These are phyloP conservation scores for Drosophila mayaguana DNA, from an alignment of 2,888 invertebrate species.

Conservation along the genomic window DNA sequence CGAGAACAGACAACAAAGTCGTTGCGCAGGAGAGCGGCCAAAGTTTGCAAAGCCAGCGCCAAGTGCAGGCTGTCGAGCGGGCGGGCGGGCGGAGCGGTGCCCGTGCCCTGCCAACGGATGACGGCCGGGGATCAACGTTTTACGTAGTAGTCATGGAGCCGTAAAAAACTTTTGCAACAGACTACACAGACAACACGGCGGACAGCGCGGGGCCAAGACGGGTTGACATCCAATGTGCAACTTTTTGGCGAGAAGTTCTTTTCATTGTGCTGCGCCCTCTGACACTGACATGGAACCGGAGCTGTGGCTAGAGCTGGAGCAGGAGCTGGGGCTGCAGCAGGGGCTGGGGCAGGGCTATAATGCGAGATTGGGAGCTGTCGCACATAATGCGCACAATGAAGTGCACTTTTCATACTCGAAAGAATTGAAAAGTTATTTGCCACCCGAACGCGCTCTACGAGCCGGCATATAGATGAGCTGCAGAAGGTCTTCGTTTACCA, in stretches of 20 bases:
- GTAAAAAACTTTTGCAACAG: slow-evolving; percentile 64
- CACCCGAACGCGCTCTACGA: slow-evolving; percentile 38
- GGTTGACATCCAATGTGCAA: slow-evolving; percentile 62
- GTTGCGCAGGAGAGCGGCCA: slow-evolving; percentile 51
- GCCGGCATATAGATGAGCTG: slow-evolving; percentile 14
- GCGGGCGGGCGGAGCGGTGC: not conserved
- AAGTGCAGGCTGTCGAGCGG: slow-evolving; percentile 41
- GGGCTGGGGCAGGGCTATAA: slow-evolving; percentile 1
- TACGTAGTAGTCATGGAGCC: slow-evolving; percentile 65
- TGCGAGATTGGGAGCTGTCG: slow-evolving; percentile 63
- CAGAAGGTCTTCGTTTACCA: not conserved
- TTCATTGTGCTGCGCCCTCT: slow-evolving; percentile 73
- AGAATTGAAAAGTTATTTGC: slow-evolving; percentile 77
- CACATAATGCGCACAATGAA: slow-evolving; percentile 83
- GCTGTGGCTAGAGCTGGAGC: not conserved
- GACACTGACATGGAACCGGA: slow-evolving; percentile 63
- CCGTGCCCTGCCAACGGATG: slow-evolving; percentile 67
- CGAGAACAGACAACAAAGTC: slow-evolving; percentile 65
- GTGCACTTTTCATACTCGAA: slow-evolving; percentile 82
- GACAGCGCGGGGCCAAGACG: not conserved
- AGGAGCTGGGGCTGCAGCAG: not conserved
- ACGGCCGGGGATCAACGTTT: slow-evolving; percentile 83
- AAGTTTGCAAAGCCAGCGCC: slow-evolving; percentile 70
- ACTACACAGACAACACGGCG: slow-evolving; percentile 28
- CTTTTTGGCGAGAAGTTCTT: slow-evolving; percentile 78